Conservation (phyloP, 2,113 vertebrate species). For the Macroglossus sobrinus region DNA sequence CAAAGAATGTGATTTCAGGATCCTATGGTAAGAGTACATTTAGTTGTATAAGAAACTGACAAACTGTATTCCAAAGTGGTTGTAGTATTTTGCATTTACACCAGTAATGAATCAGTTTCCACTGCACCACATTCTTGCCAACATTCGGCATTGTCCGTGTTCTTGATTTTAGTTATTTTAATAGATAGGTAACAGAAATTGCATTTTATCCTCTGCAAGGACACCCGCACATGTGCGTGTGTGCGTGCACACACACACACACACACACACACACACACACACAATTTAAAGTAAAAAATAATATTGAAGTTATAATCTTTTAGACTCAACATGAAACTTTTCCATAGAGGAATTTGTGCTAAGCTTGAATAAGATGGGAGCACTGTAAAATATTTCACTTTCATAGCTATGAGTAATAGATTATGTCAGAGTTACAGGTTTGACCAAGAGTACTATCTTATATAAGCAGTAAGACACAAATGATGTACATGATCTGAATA, state of each 20-base stretch:
- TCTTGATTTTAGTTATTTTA: not conserved
- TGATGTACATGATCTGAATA: not conserved
- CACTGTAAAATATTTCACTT: not conserved
- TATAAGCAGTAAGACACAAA: not conserved
- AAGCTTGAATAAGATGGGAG: not conserved
- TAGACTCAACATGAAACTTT: not conserved
- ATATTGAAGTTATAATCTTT: not conserved
- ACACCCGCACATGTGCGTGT: not conserved
- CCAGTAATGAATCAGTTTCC: not conserved
- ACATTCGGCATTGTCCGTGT: not conserved
- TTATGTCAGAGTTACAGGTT: not conserved
- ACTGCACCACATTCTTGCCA: not conserved
- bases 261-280: not conserved
- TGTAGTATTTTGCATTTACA: not conserved
- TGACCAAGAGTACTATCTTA: not conserved
- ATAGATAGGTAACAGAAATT: not conserved
- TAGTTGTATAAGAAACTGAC: not conserved
- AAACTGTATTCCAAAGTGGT: not conserved
- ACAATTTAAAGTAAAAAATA: not conserved
- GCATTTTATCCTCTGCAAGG: not conserved
- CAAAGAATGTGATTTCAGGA: not conserved
- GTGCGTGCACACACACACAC: not conserved
- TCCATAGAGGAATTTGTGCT: not conserved
- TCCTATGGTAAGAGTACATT: not conserved
- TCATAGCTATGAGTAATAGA: not conserved